Base-by-base conservation (phyloP, 2,888 invertebrate species). In the Dasysyrphus tricinctus region DNA sequence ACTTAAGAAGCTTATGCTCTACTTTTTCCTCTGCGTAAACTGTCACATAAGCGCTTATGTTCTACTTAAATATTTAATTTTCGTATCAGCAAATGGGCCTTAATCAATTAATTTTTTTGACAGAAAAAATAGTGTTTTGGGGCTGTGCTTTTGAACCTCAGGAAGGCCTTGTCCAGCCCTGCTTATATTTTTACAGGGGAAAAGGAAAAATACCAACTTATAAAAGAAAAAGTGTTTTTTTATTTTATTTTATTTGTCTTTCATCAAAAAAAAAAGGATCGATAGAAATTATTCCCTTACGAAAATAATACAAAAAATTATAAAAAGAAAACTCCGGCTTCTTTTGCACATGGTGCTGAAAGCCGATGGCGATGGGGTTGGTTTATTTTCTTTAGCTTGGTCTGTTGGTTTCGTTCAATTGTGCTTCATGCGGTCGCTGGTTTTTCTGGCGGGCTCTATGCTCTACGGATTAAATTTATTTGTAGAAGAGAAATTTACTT, bases 381-480 rank as follows among this genome's bases (percentile, higher is more conserved):
- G 69, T 67, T 61, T 51, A 51, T 44, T 73, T 85, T 63, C 49
- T 69, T 77, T n/a, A 37, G 39, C 63, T 63, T 29, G 77, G 70
- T 69, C 57, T 63, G 42, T 75, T 83, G 69, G 85, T 65, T 80
- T 63, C 69, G 63, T 57, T 74, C 65, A 37, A 73, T 76, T 69
- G 65, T 76, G 76, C 72, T 72, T 80, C 49, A 57, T 79, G 72
- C 57, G 65, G 80, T 59, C 54, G 39, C 42, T 74, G 73, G 37
- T 61, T 77, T 69, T 14, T 44, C 56, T 37, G 49, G 57, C 16
- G 39, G 16, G 39, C 12, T 29, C 54, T 69, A 51, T n/a, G 49
- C 63, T 51, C 78, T 56, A 47, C 37, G 39, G 67, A 70, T 56
- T 81, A 70, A 80, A 77, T 72, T 85, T 77, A 77, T 80, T 80